Percentiles rank a stretch among this genome's conserved stretches.
Evolutionary conservation across 2,888 invertebrate genomes (phyloP).

Genomic region (Phyllotreta striolata): DNA sequence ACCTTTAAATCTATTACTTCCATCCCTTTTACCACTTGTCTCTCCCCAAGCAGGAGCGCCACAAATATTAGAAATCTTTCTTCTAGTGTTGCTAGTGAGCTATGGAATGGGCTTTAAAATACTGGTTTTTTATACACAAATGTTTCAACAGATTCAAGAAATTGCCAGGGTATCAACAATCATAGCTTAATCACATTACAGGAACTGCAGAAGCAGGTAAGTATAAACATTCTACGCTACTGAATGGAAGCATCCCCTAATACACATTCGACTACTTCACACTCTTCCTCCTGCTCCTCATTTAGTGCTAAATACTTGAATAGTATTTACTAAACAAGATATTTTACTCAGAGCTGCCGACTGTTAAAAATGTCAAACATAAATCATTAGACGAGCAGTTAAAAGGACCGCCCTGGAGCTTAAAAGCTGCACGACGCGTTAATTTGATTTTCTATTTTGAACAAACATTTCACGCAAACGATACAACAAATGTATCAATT

Average conservation of each 20-base stretch:
- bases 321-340: constrained; percentile 54
- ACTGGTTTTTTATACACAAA: no score
- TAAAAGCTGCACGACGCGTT: background rate
- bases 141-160: no score
- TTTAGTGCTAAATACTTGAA: constrained; percentile 38
- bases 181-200: no score
- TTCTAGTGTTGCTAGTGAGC: no score
- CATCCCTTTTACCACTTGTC: constrained; percentile 50
- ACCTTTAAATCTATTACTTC: constrained; percentile 46
- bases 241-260: constrained; percentile 22
- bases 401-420: constrained; percentile 30
- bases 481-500: background rate
- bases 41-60: constrained; percentile 31
- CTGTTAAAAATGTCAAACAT: constrained; percentile 39
- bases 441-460: constrained; percentile 2
- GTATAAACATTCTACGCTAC: background rate
- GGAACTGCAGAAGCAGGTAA: no score
- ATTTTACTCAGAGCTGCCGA: constrained; percentile 50
- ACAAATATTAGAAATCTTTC: background rate
- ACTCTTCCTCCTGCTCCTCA: constrained; percentile 34
- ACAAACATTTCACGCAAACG: constrained; percentile 3
- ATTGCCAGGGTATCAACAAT: no score
- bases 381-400: constrained; percentile 38
- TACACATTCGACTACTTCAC: background rate
- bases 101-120: no score